A percentile compares a stretch with the other conserved stretches of the same genome.
Evolutionary conservation across 2,888 invertebrate genomes (phyloP).

Genomic region (Stratiomys singularior): DNA sequence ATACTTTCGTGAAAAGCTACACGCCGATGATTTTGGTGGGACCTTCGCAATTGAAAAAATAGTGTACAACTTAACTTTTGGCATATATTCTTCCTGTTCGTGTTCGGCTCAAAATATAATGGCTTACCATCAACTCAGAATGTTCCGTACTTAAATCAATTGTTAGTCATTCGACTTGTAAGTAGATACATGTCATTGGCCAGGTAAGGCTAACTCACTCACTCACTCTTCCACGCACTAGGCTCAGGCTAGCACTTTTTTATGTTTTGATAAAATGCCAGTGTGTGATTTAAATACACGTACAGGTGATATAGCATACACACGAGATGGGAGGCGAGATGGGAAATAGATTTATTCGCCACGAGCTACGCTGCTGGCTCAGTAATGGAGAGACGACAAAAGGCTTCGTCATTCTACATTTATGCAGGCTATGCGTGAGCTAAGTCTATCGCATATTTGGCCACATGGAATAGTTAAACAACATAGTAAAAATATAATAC

Average conservation of each 20-base stretch:
- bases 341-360: background rate
- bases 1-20: background rate
- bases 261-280: background rate
- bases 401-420: background rate
- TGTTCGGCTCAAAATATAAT: background rate
- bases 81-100: conserved; percentile 14
- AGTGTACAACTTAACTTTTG: background rate
- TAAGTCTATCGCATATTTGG: background rate
- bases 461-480: background rate
- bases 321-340: background rate
- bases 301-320: background rate
- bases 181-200: no score
- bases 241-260: background rate
- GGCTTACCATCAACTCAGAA: background rate
- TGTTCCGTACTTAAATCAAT: background rate
- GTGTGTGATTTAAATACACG: background rate
- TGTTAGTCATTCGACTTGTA: no score
- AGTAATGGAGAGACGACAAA: background rate
- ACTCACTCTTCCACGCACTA: background rate
- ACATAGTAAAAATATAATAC: background rate
- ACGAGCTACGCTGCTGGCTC: background rate
- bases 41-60: background rate
- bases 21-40: background rate
- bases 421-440: conserved; percentile 8
- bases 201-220: no score